phyloP scores from a whole-genome alignment of 2,113 vertebrate species.

The Thinocorus orbignyianus region DNA sequence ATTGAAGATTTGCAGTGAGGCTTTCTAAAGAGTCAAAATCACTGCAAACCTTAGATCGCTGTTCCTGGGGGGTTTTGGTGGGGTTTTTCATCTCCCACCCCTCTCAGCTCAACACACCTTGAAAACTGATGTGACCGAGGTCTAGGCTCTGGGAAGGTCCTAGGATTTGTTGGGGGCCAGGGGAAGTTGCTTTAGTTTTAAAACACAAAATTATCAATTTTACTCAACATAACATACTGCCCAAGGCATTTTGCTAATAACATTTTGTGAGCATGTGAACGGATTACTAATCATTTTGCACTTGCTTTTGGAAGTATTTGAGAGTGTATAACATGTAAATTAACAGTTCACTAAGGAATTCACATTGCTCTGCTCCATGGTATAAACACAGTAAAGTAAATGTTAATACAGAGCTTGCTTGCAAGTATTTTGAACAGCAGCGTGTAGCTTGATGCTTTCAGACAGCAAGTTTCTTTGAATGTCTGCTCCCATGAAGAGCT shows the following conservation, averaged over 20 bases:
- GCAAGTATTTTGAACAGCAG: conserved; percentile 12
- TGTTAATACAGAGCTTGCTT: conserved; percentile 67
- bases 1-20: not conserved
- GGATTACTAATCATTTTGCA: conserved; percentile 70
- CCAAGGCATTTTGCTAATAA: conserved; percentile 74
- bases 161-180: not conserved
- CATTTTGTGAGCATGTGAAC: conserved; percentile 58
- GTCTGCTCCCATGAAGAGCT: not conserved
- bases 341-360: conserved; percentile 82
- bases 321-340: conserved; percentile 74
- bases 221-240: conserved; percentile 48
- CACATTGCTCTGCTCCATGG: conserved; percentile 68
- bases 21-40: not conserved
- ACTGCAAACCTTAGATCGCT: not conserved
- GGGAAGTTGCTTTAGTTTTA: not conserved
- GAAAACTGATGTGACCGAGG: not conserved
- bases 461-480: not conserved
- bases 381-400: conserved; percentile 75
- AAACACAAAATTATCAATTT: conserved; percentile 53
- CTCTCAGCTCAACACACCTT: not conserved
- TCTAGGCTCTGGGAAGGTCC: not conserved
- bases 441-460: not conserved
- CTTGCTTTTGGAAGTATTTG: conserved; percentile 74
- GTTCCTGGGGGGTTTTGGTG: not conserved
- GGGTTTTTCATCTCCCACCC: not conserved